Evolutionary conservation across 2,888 invertebrate genomes (phyloP).

Genomic region (Nomada flava): DNA sequence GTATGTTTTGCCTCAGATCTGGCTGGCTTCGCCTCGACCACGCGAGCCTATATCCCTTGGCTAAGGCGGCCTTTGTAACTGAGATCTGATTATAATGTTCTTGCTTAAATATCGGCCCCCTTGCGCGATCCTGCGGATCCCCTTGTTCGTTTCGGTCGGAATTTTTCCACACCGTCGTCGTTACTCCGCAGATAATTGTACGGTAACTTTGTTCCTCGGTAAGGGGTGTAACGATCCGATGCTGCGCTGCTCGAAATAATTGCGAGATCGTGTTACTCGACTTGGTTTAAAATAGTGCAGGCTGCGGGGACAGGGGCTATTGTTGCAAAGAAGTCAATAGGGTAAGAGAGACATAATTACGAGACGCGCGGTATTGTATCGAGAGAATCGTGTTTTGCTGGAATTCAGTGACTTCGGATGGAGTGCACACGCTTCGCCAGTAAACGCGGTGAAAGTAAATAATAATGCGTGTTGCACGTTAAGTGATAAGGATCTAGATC

Average conservation of each 20-base stretch:
- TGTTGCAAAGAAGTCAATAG: neutral
- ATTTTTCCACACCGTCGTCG: neutral
- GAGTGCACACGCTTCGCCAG: no score
- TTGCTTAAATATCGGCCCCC: slow-evolving; percentile 1
- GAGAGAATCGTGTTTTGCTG: no score
- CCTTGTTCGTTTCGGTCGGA: neutral
- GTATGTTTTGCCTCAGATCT: slow-evolving; percentile 65
- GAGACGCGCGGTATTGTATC: no score
- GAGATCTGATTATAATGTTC: slow-evolving; percentile 14
- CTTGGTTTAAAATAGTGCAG: neutral
- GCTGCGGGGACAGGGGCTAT: no score
- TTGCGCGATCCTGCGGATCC: neutral
- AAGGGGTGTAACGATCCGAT: neutral
- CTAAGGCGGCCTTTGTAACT: slow-evolving; percentile 54
- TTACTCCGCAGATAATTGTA: neutral
- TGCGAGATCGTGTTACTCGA: neutral
- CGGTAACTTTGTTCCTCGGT: neutral
- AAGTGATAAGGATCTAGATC: no score
- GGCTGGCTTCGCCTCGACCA: slow-evolving; percentile 62
- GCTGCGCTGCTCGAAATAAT: slow-evolving; percentile 11
- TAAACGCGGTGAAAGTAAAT: no score
- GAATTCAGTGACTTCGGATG: no score
- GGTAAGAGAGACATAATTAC: no score
- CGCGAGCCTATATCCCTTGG: slow-evolving; percentile 49
- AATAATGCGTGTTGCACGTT: no score